Conservation (phyloP, 2,888 invertebrate genomes). For the Dryococelus australis region DNA sequence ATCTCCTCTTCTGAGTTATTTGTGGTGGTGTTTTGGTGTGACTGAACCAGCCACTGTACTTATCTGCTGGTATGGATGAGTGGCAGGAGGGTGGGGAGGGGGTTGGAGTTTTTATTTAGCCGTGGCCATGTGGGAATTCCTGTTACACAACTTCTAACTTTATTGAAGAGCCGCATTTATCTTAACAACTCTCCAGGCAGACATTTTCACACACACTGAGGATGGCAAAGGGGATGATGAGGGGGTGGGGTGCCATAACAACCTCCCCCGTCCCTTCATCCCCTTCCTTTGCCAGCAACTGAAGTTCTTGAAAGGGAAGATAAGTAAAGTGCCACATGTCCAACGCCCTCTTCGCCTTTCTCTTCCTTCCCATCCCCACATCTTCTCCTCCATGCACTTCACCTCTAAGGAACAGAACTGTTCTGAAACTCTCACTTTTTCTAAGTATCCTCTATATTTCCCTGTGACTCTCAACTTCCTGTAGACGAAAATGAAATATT, state of each 20-base stretch:
- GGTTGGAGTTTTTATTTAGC: background rate
- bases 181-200: slow-evolving; percentile 20
- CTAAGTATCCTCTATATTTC: too few relatives aligned
- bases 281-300: background rate
- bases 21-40: too few relatives aligned
- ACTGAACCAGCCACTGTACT: too few relatives aligned
- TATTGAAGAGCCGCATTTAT: slow-evolving; percentile 13
- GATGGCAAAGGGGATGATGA: background rate
- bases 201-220: slow-evolving; percentile 11
- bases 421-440: too few relatives aligned
- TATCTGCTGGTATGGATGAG: too few relatives aligned
- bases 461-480: too few relatives aligned
- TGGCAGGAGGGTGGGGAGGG: too few relatives aligned
- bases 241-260: background rate
- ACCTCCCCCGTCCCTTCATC: background rate
- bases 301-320: slow-evolving; percentile 19
- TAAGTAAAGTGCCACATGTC: slow-evolving; percentile 26
- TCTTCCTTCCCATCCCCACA: background rate
- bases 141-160: background rate
- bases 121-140: background rate
- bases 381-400: background rate
- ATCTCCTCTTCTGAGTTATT: too few relatives aligned
- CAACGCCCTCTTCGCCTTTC: background rate
- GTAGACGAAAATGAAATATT: too few relatives aligned
- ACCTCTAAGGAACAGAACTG: too few relatives aligned